Evolutionary conservation across 2,888 invertebrate genomes (phyloP).

Genomic region (Carcina quercana): DNA sequence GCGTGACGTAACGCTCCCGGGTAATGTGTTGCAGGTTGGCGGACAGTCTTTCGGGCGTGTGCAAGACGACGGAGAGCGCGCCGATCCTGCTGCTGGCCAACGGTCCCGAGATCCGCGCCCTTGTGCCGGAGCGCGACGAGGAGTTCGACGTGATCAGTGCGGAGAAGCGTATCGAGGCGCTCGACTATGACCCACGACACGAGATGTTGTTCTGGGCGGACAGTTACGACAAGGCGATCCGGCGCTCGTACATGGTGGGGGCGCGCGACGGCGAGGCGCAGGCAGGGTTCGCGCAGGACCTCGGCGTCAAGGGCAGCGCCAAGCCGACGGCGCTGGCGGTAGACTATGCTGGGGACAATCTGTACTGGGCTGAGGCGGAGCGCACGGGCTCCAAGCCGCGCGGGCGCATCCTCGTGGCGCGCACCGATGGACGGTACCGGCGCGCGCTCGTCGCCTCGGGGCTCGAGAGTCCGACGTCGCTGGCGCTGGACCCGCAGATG

Average conservation of each 20-base stretch:
- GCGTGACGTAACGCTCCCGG: too few species aligned
- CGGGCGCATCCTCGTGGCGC: constrained; percentile 89
- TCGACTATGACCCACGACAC: constrained; percentile 89
- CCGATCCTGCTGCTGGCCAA: constrained; percentile 84
- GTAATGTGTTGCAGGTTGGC: constrained; percentile 76
- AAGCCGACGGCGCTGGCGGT: constrained; percentile 93
- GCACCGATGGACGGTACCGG: constrained; percentile 91
- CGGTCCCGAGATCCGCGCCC: constrained; percentile 90
- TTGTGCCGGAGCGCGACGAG: constrained; percentile 78
- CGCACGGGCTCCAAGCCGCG: constrained; percentile 82
- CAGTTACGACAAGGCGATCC: constrained; percentile 91
- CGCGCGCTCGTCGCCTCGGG: constrained; percentile 85
- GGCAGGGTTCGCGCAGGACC: constrained; percentile 89
- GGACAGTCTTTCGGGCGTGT: constrained; percentile 87
- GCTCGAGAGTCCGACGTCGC: constrained; percentile 89
- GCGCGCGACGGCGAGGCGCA: constrained; percentile 84
- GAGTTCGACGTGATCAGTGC: constrained; percentile 85
- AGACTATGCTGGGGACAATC: constrained; percentile 94
- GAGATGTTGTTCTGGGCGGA: constrained; percentile 98
- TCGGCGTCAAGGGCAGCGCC: constrained; percentile 87
- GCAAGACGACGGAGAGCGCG: constrained; percentile 80
- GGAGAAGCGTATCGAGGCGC: constrained; percentile 91
- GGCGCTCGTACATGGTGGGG: constrained; percentile 92
- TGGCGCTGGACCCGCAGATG: constrained; percentile 89
- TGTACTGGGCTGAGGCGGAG: constrained; percentile 95